Evolutionary conservation across 2,888 invertebrate species (phyloP).

Genomic region (Deilephila porcellus): DNA sequence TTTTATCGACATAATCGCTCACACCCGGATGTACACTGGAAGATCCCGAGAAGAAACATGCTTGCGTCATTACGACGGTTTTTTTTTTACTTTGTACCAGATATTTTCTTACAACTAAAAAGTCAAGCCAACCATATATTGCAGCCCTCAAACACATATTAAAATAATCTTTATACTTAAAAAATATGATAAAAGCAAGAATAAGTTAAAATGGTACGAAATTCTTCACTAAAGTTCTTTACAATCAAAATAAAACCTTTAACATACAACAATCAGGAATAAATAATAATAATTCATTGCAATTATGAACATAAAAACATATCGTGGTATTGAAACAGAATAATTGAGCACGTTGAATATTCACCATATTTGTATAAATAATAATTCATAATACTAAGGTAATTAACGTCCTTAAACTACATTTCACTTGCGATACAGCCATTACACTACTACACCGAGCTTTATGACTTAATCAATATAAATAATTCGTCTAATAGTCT

Average conservation of each 20-base stretch:
- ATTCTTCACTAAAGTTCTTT: background rate
- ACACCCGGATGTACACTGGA: too few species aligned
- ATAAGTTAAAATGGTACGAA: background rate
- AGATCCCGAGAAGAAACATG: too few species aligned
- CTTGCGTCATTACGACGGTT: too few species aligned
- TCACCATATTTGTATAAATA: conserved; percentile 36
- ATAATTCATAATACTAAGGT: conserved; percentile 24
- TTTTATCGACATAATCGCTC: too few species aligned
- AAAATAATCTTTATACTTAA: background rate
- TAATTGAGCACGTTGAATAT: background rate
- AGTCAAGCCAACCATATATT: background rate
- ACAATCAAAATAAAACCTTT: background rate
- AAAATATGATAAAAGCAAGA: background rate
- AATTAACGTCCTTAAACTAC: background rate
- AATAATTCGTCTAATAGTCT: background rate
- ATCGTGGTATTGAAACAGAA: background rate
- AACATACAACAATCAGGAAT: conserved; percentile 1
- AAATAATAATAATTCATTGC: background rate
- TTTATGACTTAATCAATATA: background rate
- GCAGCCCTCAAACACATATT: background rate
- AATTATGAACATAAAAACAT: background rate
- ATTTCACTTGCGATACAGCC: conserved; percentile 1
- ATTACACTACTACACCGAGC: background rate
- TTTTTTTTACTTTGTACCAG: too few species aligned
- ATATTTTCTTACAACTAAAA: background rate